Evolutionary conservation across 2,797 vertebrate species (phyloP).

Genomic region (Chlorospingus flavigularis): DNA sequence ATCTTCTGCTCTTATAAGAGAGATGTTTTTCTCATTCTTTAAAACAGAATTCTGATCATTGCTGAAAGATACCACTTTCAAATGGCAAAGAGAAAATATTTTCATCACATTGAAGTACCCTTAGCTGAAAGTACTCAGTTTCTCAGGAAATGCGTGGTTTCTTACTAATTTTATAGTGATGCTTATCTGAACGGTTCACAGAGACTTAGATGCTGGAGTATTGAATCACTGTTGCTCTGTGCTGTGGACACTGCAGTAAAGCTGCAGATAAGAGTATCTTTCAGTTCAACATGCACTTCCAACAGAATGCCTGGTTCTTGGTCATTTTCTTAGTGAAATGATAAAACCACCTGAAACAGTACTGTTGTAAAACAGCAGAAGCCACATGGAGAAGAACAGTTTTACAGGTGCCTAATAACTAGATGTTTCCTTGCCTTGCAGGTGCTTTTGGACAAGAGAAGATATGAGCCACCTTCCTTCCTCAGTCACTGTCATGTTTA

Average conservation of each 20-base stretch:
- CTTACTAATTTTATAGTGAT: neutral
- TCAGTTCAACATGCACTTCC: neutral
- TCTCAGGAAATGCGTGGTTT: neutral
- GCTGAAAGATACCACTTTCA: neutral
- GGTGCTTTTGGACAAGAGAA: slow-evolving; percentile 84
- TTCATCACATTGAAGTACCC: neutral
- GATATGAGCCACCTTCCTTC: slow-evolving; percentile 88
- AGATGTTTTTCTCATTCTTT: neutral
- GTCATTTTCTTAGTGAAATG: neutral
- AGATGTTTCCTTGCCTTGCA: slow-evolving; percentile 80
- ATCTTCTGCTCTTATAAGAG: neutral
- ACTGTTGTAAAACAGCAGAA: neutral
- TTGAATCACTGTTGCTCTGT: neutral
- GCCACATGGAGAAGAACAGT: neutral
- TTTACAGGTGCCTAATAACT: neutral
- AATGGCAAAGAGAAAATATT: neutral
- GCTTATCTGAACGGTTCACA: neutral
- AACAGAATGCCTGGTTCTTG: neutral
- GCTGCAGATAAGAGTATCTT: neutral
- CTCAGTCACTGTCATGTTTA: slow-evolving; percentile 82
- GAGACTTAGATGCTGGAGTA: neutral
- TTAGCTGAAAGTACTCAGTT: neutral
- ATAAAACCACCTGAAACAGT: neutral
- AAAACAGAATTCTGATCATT: neutral
- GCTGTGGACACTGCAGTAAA: neutral